These are phyloP conservation scores for Beris chalybata DNA, from an alignment of 2,888 invertebrate species.

Conservation along the genomic window DNA sequence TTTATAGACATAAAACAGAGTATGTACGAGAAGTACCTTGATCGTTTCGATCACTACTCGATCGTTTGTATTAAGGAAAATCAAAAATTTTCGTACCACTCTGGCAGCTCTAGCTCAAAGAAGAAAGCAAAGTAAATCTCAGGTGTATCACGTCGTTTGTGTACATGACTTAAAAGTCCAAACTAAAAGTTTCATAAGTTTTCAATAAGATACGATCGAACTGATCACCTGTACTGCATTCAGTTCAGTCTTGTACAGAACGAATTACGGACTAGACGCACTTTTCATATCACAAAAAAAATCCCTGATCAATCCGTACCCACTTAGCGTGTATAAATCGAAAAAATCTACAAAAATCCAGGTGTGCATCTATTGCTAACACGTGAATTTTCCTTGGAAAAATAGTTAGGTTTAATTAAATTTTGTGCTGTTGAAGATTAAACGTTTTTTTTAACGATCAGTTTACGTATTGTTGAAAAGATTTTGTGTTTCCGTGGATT, in stretches of 20 bases:
- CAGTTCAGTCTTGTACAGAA: slow-evolving; percentile 6
- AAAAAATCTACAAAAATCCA: no score
- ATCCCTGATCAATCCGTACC: no score
- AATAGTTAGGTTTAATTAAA: no score
- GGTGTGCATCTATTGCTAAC: no score
- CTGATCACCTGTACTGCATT: slow-evolving; percentile 19
- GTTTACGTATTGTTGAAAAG: no score
- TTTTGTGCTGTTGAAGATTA: no score
- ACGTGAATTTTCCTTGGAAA: no score
- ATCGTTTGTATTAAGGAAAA: neutral
- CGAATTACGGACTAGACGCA: slow-evolving; percentile 18
- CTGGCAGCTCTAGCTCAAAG: slow-evolving; percentile 17
- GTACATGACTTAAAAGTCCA: no score
- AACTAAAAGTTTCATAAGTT: neutral
- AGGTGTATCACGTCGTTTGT: neutral
- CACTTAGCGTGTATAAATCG: no score
- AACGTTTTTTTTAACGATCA: no score
- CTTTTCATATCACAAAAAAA: neutral
- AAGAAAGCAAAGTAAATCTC: slow-evolving; percentile 28
- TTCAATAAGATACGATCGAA: slow-evolving; percentile 16
- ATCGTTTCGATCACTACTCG: neutral
- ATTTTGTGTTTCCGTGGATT: no score
- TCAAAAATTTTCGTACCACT: neutral
- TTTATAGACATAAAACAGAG: neutral
- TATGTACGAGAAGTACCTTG: neutral